Evolutionary conservation across 2,797 vertebrate species (phyloP), one percentile per base, ranked within the genome.

Genomic region (Halcyon badia): DNA sequence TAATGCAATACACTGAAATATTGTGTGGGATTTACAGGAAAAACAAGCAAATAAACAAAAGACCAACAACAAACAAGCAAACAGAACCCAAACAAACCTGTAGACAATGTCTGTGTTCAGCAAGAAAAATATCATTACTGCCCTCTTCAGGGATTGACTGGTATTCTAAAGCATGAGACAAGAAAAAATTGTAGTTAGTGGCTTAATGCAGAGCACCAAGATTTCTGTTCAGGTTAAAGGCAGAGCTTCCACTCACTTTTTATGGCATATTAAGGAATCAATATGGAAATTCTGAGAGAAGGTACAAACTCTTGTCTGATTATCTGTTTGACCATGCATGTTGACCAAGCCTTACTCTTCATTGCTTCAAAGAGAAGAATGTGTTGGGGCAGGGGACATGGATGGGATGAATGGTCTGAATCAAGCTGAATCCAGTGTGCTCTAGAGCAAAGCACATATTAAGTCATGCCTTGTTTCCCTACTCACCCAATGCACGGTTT

Each of bases 141-240:
- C 51, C 42, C 52, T 77, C 68, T 95, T 24, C 75, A 91, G 58
- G 77, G 44, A 48, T 9, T 94, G 52, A 68, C n/a, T 39, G 57
- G 73, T 81, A 71, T 70, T 80, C 26, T 68, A 42, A 87, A 73
- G 48, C 26, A 37, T 54, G 51, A 75, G 30, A 58, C 4, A 2
- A 92, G 35, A 85, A 72, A 39, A 70, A 83, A 30, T 31, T 80
- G 6, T 12, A 31, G 22, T 44, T 70, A 51, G 21, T 70, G 42
- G 10, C 42, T 66, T 77, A 58, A 58, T 46, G 24, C 46, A 70
- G 64, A 75, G 15, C 15, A 1, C 9, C 21, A 75, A 30, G 49
- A 51, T 56, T 92, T 78, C 16, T 72, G 17, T 48, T 89, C 41
- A 7, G 14, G 2, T 71, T 61, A 72, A 83, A 30, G 48, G 25